A percentile compares a stretch with the other conserved stretches of the same genome.
These are phyloP conservation scores for Beaufortia kweichowensis DNA, from an alignment of 2,113 vertebrate genomes.

Conservation along the genomic window DNA sequence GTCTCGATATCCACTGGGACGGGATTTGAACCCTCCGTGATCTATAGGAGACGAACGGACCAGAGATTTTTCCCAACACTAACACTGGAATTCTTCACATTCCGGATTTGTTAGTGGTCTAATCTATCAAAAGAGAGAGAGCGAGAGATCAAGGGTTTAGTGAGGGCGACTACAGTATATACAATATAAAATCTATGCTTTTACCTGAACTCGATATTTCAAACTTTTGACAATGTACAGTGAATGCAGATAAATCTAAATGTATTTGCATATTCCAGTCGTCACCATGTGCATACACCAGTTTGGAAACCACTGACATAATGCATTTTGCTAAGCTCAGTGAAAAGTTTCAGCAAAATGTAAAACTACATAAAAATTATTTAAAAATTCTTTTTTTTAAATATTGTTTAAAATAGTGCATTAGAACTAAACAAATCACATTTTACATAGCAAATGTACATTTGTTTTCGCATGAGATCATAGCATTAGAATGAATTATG, in stretches of 20 bases:
- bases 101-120: conserved; percentile 74
- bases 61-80: conserved; percentile 70
- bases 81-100: conserved; percentile 86
- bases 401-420: too few relatives aligned
- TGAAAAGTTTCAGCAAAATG: too few relatives aligned
- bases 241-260: too few relatives aligned
- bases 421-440: too few relatives aligned
- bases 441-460: too few relatives aligned
- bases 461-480: too few relatives aligned
- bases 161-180: conserved; percentile 51
- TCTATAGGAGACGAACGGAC: conserved; percentile 24
- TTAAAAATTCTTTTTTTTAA: not conserved
- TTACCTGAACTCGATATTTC: not conserved
- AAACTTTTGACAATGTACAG: too few relatives aligned
- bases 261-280: too few relatives aligned
- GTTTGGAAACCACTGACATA: too few relatives aligned
- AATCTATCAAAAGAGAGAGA: conserved; percentile 67
- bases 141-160: conserved; percentile 38
- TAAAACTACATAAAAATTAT: not conserved
- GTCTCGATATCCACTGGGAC: not conserved
- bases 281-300: too few relatives aligned
- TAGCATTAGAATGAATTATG: not conserved
- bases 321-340: too few relatives aligned
- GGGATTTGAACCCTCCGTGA: not conserved
- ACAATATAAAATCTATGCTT: conserved; percentile 62